phyloP scores from a whole-genome alignment of 2,888 invertebrate species.

The Trichopoda pennipes region DNA sequence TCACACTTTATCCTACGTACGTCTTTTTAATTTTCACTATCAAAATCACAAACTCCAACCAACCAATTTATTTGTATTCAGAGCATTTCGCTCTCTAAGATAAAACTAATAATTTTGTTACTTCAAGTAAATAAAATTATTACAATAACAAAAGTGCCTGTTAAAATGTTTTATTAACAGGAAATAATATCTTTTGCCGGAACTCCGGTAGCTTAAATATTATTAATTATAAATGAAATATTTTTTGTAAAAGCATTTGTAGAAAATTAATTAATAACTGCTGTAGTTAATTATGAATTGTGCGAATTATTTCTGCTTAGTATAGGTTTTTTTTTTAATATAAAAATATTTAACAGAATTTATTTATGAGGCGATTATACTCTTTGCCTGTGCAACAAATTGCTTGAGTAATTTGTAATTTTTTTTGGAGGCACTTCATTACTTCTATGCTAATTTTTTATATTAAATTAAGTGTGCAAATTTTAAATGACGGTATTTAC shows the following conservation, averaged over 20 bases:
- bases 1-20: too few species aligned
- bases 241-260: neutral
- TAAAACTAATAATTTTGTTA: neutral
- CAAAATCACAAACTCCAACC: too few species aligned
- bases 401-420: neutral
- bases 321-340: too few species aligned
- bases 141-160: neutral
- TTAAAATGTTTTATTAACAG: neutral
- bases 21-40: too few species aligned
- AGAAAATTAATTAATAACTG: neutral
- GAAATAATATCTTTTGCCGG: neutral
- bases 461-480: conserved; percentile 35
- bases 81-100: neutral
- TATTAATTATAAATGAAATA: too few species aligned
- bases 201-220: neutral
- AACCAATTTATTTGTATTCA: neutral
- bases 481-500: conserved; percentile 56
- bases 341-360: too few species aligned
- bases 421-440: conserved; percentile 1
- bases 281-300: too few species aligned
- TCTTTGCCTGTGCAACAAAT: too few species aligned
- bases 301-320: too few species aligned
- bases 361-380: too few species aligned
- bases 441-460: neutral
- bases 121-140: neutral